Base-by-base conservation (phyloP, 2,888 invertebrate species). In the Branchipolynoe longqiensis region DNA sequence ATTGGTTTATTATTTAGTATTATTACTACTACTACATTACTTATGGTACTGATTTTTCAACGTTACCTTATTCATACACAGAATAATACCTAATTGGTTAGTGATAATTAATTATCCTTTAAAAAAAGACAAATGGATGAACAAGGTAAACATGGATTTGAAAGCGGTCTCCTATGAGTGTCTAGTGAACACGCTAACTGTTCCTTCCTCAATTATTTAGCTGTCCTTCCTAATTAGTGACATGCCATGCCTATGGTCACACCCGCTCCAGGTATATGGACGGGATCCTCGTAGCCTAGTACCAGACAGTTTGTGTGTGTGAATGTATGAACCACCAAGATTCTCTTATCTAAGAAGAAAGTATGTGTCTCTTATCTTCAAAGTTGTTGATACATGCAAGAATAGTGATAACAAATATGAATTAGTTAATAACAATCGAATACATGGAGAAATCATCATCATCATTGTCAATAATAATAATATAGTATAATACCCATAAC, bases 371-470 rank as follows among this genome's bases (percentile, higher is more conserved):
- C 38, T 69, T 69, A 69, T 38, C 69, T 69, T 33, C 69, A 36
- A 69, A 69, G 69, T 36, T 69, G 69, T 69, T 69, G 69, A 69
- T 33, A 33, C 69, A 69, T 69, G 69, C 69, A 69, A 69, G 69
- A 69, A 25, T 33, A 69, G 12, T 38, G 31, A 62, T 62, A 62
- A 58, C n/a, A 58, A 8, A 69, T n/a, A n/a, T n/a, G n/a, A n/a
- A n/a, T n/a, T n/a, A 69, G 38, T 33, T 69, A 8, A 18, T 38
- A 36, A 69, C 69, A 69, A 38, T 36, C 18, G 69, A 38, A 38
- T 33, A 69, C 8, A 33, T 38, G 69, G 18, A 38, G 38, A 69
- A 69, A 62, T 28, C 31, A 1, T 28, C 25, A n/a, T n/a, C n/a
- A n/a, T n/a, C n/a, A n/a, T n/a, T n/a, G n/a, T n/a, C n/a, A n/a